A percentile compares a stretch with the other conserved stretches of the same genome.
Evolutionary conservation across 2,888 invertebrate genomes (phyloP).

Genomic region (Prosapia bicincta): DNA sequence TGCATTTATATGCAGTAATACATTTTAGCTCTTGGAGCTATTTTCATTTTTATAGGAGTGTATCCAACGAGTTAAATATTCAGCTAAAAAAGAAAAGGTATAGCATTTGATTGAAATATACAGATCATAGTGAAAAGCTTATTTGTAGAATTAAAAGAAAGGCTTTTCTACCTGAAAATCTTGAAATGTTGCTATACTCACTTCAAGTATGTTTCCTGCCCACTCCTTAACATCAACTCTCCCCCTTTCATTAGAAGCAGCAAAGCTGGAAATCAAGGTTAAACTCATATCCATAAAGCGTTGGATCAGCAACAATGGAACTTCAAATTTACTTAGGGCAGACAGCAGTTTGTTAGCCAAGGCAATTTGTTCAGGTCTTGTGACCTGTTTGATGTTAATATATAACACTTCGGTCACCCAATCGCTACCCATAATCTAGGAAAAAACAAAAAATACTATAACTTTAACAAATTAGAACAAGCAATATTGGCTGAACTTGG

Average conservation of each 20-base stretch:
- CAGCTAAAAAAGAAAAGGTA: too few relatives aligned
- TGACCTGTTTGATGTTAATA: conserved; percentile 32
- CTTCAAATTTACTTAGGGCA: conserved; percentile 24
- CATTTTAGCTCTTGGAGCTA: not conserved
- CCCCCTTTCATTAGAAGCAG: not conserved
- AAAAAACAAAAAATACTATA: too few relatives aligned
- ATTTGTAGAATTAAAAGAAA: not conserved
- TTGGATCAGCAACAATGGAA: conserved; percentile 31
- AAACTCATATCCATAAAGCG: conserved; percentile 31
- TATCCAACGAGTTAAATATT: too few relatives aligned
- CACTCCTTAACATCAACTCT: conserved; percentile 20
- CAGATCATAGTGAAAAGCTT: not conserved
- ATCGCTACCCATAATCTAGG: too few relatives aligned
- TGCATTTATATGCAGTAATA: too few relatives aligned
- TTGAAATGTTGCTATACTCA: not conserved
- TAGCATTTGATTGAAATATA: not conserved
- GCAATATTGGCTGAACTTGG: too few relatives aligned
- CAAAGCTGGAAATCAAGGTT: conserved; percentile 8
- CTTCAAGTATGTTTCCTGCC: conserved; percentile 18
- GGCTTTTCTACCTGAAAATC: not conserved
- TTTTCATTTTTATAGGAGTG: not conserved
- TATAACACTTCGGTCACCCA: conserved; percentile 35
- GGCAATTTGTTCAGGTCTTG: not conserved
- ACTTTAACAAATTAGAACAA: too few relatives aligned
- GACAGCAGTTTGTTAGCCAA: conserved; percentile 20